These are phyloP conservation scores for Melanerpes aurifrons DNA, from an alignment of 2,113 vertebrate genomes.

Conservation along the genomic window DNA sequence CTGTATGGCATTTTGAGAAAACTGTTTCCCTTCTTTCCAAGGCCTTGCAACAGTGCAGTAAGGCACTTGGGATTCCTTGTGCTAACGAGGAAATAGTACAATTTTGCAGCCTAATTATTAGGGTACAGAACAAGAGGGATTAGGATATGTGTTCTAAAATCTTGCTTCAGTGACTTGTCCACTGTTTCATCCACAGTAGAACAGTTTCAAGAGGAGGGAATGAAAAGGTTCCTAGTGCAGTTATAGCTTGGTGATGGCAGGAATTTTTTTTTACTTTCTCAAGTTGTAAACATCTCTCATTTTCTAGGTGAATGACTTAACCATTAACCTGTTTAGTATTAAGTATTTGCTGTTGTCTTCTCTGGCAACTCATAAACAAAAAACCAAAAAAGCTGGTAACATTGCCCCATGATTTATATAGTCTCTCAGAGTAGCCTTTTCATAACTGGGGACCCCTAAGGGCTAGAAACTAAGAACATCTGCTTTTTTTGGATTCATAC, in stretches of 20 bases:
- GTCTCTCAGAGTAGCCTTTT: background rate
- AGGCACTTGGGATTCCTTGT: background rate
- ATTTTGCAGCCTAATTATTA: background rate
- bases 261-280: background rate
- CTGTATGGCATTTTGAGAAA: background rate
- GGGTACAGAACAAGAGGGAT: background rate
- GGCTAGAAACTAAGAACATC: background rate
- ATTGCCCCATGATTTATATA: background rate
- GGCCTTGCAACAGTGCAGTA: background rate
- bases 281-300: background rate
- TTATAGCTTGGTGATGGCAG: background rate
- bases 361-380: background rate
- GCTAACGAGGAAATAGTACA: background rate
- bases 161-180: background rate
- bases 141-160: background rate
- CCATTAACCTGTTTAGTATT: background rate
- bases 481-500: background rate
- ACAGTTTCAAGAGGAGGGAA: background rate
- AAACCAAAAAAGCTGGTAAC: background rate
- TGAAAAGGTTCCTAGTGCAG: background rate
- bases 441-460: background rate
- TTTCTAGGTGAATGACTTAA: background rate
- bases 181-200: background rate
- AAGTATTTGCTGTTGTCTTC: background rate
- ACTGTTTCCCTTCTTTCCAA: background rate